phyloP scores from a whole-genome alignment of 2,113 vertebrate genomes.

The Equus quagga region DNA sequence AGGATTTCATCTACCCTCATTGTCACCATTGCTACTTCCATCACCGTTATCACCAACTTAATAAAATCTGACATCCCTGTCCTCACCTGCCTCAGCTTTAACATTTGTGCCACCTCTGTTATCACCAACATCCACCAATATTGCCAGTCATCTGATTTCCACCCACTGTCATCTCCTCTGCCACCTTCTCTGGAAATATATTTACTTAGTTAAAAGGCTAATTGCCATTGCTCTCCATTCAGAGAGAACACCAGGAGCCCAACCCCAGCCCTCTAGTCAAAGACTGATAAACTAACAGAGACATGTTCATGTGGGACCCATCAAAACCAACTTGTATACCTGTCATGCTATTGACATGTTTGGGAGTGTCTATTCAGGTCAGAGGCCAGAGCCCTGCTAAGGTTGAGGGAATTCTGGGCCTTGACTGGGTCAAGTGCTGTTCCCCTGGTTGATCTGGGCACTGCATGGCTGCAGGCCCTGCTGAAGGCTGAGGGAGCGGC shows the following conservation, averaged over 20 bases:
- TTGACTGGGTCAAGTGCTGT: background rate
- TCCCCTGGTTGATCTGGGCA: background rate
- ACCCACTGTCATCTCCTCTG: background rate
- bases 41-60: background rate
- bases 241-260: background rate
- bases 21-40: background rate
- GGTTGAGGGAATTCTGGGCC: background rate
- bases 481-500: background rate
- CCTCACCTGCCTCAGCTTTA: background rate
- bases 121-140: background rate
- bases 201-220: constrained; percentile 36
- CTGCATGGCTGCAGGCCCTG: background rate
- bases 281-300: background rate
- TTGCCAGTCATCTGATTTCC: background rate
- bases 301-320: background rate
- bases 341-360: background rate
- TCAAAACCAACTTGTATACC: background rate
- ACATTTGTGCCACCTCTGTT: background rate
- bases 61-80: background rate
- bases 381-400: background rate
- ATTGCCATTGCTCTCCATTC: background rate
- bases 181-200: constrained; percentile 7
- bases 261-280: background rate
- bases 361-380: background rate
- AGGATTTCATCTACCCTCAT: background rate